These are phyloP conservation scores for Pocillopora verrucosa DNA, from an alignment of 64 coral and sea anemone genomes.

Conservation along the genomic window DNA sequence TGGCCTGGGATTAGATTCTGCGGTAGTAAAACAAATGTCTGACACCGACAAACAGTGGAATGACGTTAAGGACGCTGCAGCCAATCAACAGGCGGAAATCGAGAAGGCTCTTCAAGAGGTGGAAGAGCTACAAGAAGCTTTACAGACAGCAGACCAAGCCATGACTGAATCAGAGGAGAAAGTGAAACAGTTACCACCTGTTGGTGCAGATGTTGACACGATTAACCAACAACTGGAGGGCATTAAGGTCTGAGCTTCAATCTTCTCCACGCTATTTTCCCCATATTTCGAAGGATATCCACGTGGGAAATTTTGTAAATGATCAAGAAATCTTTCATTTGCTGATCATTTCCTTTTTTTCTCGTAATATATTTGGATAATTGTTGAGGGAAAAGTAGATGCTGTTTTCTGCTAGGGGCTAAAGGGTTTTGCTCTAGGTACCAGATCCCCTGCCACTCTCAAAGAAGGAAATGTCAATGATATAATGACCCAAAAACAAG, in stretches of 20 bases:
- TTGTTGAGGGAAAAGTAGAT: too few relatives aligned
- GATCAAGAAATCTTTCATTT: too few relatives aligned
- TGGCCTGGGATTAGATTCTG: conserved; percentile 87
- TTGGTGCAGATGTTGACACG: conserved; percentile 84
- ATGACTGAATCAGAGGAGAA: conserved; percentile 85
- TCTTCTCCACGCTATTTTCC: too few relatives aligned
- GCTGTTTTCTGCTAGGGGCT: too few relatives aligned
- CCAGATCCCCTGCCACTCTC: too few relatives aligned
- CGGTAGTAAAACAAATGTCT: conserved; percentile 89
- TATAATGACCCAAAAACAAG: too few relatives aligned
- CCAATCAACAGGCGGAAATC: conserved; percentile 82
- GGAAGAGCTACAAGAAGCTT: conserved; percentile 73
- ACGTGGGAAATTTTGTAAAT: too few relatives aligned
- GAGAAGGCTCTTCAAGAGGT: conserved; percentile 71
- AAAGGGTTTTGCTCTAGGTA: too few relatives aligned
- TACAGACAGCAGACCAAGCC: conserved; percentile 69
- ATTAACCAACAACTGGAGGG: conserved; percentile 89
- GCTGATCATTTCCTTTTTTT: too few relatives aligned
- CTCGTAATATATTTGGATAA: too few relatives aligned
- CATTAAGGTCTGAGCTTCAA: conserved; percentile 56
- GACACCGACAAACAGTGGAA: conserved; percentile 85
- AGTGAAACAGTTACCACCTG: conserved; percentile 51
- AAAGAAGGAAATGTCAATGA: too few relatives aligned
- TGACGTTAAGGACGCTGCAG: conserved; percentile 69
- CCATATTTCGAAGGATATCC: too few relatives aligned